phyloP scores from a whole-genome alignment of 2,888 invertebrate genomes.

The Brachyptera risi region DNA sequence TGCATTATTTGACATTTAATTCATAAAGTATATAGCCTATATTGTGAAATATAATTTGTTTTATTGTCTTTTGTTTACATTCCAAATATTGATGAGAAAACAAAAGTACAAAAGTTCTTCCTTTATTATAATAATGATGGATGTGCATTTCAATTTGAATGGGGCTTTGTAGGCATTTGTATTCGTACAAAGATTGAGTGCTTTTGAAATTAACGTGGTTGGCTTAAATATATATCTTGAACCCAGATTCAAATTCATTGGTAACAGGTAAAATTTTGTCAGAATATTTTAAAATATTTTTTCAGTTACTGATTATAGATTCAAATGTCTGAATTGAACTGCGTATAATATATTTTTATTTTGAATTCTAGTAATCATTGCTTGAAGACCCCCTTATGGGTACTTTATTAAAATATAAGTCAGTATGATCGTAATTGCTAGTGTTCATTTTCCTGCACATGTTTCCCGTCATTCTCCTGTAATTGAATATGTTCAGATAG shows the following conservation, averaged over 20 bases:
- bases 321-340: no score
- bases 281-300: conserved; percentile 10
- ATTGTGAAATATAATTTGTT: no score
- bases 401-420: conserved; percentile 17
- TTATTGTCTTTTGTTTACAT: conserved; percentile 22
- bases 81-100: conserved; percentile 24
- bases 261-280: neutral
- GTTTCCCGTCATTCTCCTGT: neutral
- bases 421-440: conserved; percentile 2
- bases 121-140: no score
- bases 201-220: no score
- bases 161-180: neutral
- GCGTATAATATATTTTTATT: neutral
- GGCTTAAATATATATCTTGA: neutral
- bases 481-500: no score
- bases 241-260: neutral
- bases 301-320: neutral
- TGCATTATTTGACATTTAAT: no score
- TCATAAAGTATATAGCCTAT: no score
- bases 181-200: no score
- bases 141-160: neutral
- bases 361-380: neutral
- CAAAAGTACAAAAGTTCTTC: conserved; percentile 25
- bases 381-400: conserved; percentile 1
- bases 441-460: neutral